A percentile compares a stretch with the other conserved stretches of the same genome.
Evolutionary conservation across 2,113 vertebrate species (phyloP).

Genomic region (Tricholaema leucomelas): DNA sequence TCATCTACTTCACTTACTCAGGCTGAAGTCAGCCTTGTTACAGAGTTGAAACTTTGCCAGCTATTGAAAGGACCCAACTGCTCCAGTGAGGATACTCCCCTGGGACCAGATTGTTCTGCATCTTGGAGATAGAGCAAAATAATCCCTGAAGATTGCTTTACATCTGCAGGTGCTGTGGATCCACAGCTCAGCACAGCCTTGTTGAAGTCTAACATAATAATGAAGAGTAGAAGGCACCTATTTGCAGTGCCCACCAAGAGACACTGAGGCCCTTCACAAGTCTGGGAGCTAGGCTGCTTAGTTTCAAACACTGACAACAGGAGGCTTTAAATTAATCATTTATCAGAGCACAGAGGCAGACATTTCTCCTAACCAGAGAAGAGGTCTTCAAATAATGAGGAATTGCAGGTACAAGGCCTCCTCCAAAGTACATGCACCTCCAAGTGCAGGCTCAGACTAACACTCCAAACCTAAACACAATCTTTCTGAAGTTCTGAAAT

Average conservation of each 20-base stretch:
- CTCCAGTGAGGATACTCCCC: neutral
- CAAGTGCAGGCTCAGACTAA: neutral
- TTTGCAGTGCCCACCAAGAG: neutral
- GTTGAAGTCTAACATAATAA: neutral
- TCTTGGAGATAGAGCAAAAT: neutral
- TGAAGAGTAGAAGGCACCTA: rapidly evolving
- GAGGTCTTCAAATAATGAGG: neutral
- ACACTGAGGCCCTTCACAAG: neutral
- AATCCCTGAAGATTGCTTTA: neutral
- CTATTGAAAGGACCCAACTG: neutral
- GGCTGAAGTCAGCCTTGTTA: neutral
- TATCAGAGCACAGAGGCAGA: neutral
- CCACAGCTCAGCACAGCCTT: neutral
- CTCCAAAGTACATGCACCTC: neutral
- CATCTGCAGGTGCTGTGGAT: neutral
- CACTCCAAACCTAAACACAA: neutral
- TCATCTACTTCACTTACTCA: neutral
- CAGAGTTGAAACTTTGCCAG: neutral
- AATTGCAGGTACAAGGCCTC: neutral
- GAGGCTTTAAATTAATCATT: neutral
- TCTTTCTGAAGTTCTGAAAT: neutral
- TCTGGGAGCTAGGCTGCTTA: neutral
- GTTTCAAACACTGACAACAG: neutral
- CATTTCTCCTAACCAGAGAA: neutral
- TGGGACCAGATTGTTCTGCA: neutral